Percentiles rank a stretch among this genome's conserved stretches.
Evolutionary conservation across 1,140 invertebrate species (phyloP).

Genomic region (Cherax quadricarinatus): DNA sequence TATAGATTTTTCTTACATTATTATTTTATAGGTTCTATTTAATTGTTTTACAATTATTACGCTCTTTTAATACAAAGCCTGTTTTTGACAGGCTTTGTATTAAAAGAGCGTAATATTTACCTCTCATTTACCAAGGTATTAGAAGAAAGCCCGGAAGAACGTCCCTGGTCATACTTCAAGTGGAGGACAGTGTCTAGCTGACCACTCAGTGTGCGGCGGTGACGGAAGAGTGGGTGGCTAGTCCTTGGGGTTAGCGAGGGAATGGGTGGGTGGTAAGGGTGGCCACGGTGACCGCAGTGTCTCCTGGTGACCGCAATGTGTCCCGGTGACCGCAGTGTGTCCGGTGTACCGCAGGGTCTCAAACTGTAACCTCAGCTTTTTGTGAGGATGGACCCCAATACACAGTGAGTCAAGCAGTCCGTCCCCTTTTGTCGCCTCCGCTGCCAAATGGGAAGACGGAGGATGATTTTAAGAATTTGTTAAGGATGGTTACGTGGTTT

Average conservation of each 20-base stretch:
- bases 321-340: constrained; percentile 49
- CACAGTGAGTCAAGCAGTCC: constrained; percentile 26
- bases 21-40: too few relatives aligned
- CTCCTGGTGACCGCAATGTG: background rate
- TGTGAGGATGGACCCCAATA: constrained; percentile 38
- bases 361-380: constrained; percentile 45
- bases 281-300: background rate
- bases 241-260: background rate
- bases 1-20: too few relatives aligned
- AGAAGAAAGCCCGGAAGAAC: too few relatives aligned
- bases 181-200: too few relatives aligned
- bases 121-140: too few relatives aligned
- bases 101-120: too few relatives aligned
- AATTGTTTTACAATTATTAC: too few relatives aligned
- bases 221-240: constrained; percentile 25
- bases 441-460: constrained; percentile 25
- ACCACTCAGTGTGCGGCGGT: background rate
- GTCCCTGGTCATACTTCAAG: too few relatives aligned
- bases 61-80: too few relatives aligned
- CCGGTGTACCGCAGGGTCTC: constrained; percentile 53
- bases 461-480: constrained; percentile 37
- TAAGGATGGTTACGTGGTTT: constrained; percentile 21
- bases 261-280: constrained; percentile 5
- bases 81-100: too few relatives aligned
- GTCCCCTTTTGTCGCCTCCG: constrained; percentile 56